Conservation (phyloP, 2,888 invertebrate genomes). For the Taphrorychus bicolor region DNA sequence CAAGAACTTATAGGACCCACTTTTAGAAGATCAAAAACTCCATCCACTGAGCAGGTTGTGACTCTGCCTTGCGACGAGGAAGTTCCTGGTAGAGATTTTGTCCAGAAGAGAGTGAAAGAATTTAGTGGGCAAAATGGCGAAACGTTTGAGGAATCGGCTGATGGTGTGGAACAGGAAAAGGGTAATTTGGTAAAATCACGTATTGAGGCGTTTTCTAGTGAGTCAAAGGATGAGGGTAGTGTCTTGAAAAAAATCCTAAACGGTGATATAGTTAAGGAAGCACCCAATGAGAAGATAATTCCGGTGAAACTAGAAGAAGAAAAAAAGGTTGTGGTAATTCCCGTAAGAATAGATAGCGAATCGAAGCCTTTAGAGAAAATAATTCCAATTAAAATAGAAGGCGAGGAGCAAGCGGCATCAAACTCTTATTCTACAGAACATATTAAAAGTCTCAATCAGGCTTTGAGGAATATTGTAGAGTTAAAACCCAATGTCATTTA, state of each 20-base stretch:
- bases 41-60: not conserved
- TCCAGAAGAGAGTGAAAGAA: constrained; percentile 28
- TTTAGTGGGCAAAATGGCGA: constrained; percentile 17
- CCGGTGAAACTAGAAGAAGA: constrained; percentile 10
- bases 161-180: not conserved
- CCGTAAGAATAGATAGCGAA: not conserved
- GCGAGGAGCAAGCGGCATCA: constrained; percentile 7
- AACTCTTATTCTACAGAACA: too few species aligned
- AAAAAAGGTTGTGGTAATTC: not conserved
- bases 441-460: not conserved
- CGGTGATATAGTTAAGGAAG: not conserved
- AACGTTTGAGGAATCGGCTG: not conserved
- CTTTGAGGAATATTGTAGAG: not conserved
- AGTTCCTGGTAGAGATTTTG: constrained; percentile 19
- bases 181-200: constrained; percentile 22
- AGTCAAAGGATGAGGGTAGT: constrained; percentile 8
- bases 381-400: constrained; percentile 6
- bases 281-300: constrained; percentile 1
- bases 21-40: constrained; percentile 16
- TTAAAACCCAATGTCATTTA: too few species aligned
- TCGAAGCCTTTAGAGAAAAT: not conserved
- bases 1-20: constrained; percentile 22
- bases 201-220: constrained; percentile 8
- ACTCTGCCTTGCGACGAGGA: not conserved
- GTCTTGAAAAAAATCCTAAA: constrained; percentile 10